These are phyloP conservation scores for Neelides sp. DNA, from an alignment of 1,140 invertebrate genomes.

Conservation along the genomic window DNA sequence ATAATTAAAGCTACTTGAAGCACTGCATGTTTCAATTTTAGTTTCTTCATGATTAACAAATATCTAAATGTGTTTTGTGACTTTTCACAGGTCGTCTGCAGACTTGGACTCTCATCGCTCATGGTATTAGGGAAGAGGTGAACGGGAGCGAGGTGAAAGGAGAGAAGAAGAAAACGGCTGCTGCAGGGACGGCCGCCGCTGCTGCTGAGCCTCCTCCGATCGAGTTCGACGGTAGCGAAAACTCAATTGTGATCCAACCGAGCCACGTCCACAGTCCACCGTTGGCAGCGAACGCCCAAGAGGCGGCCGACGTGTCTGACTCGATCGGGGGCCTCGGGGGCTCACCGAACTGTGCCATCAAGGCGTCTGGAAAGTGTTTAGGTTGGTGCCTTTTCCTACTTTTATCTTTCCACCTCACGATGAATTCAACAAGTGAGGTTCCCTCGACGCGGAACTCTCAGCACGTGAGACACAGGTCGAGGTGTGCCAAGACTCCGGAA, in stretches of 20 bases:
- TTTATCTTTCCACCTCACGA: background rate
- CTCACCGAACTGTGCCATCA: conserved; percentile 21
- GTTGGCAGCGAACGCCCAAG: conserved; percentile 15
- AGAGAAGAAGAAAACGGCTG: background rate
- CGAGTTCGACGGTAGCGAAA: conserved; percentile 29
- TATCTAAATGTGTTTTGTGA: no score
- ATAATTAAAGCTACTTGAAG: no score
- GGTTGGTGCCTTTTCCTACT: conserved; percentile 32
- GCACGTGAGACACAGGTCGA: no score
- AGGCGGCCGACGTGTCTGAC: conserved; percentile 4
- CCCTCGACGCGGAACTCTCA: no score
- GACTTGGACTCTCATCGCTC: conserved; percentile 28
- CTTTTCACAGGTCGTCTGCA: conserved; percentile 22
- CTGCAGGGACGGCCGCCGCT: background rate
- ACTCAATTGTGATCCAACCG: conserved; percentile 19
- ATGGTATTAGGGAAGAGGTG: conserved; percentile 19
- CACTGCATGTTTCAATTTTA: no score
- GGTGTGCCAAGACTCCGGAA: no score
- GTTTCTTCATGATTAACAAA: no score
- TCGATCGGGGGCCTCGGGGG: background rate
- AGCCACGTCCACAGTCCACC: conserved; percentile 17
- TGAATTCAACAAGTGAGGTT: no score
- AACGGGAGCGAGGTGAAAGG: conserved; percentile 1
- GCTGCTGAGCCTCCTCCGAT: conserved; percentile 9
- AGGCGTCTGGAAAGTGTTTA: conserved; percentile 29